Base-by-base conservation (phyloP, 2,113 vertebrate species). In the Salvator merianae region DNA sequence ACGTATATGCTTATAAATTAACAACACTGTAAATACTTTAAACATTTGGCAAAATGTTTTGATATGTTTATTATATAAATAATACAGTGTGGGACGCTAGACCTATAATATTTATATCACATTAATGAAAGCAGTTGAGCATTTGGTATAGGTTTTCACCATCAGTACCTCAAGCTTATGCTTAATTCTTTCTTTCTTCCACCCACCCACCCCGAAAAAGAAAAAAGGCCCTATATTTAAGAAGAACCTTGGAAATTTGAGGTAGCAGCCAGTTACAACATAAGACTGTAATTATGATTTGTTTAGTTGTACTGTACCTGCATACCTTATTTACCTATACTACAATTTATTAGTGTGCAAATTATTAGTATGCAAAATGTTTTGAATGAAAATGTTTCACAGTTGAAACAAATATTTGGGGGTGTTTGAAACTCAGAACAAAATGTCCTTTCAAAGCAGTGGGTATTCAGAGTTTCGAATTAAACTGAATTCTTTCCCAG, bases 1-100 rank as follows among this genome's bases (percentile, higher is more conserved):
- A 69, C 77, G 47, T 20, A 16, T 28, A 50, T 4, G 1, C 88
- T 89, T 83, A 14, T 86, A 88, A 88, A 70, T 90, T 34, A 83
- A 76, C 12, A 8, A 34, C 26, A 34, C 1, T 82, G 22, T 88
- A 1, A 1, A 76, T 82, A 24, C 34, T 50, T 84, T 84, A 3
- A 74, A 12, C 87, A 20, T 40, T 2, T 28, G 34, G 36, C 76
- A 32, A 85, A 86, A 82, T 79, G 72, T 1, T 24, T 4, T 0
- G 85, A 26, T 2, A 87, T 77, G 79, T 77, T 59, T 20, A 59
- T 59, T 59, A 59, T 59, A 20, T 59, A 84, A 82, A 71, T 22
- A 28, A 77, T 20, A 24, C 83, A 81, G 28, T 62, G 32, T n/a
- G n/a, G 3, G 69, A 28, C n/a, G 13, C 22, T 40, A 62, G 62